Conservation (phyloP, 2,113 vertebrate genomes). For the Paraplagusia blochii region DNA sequence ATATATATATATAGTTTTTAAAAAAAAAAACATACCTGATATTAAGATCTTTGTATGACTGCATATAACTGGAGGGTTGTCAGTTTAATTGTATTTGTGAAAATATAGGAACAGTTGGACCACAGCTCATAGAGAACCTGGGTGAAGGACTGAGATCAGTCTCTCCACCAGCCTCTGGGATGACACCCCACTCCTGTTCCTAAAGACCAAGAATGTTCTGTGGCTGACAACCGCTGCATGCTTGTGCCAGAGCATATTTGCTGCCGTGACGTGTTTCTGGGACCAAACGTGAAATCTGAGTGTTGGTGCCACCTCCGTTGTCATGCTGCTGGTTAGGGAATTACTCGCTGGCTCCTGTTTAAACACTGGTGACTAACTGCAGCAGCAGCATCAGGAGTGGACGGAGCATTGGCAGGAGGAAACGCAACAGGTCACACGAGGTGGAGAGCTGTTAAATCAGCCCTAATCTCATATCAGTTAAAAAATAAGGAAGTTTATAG, state of each 20-base stretch:
- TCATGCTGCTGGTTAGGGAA: constrained; percentile 62
- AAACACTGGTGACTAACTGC: constrained; percentile 33
- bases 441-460: constrained; percentile 6
- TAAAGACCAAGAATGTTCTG: constrained; percentile 9
- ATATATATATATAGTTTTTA: no score
- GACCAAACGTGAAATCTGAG: constrained; percentile 63
- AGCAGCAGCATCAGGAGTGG: constrained; percentile 14
- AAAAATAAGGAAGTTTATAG: no score
- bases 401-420: constrained; percentile 15
- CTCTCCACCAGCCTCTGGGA: neutral
- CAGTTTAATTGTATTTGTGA: constrained; percentile 22
- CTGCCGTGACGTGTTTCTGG: constrained; percentile 23
- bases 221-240: constrained; percentile 50
- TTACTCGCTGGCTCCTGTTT: constrained; percentile 50
- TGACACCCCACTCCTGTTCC: constrained; percentile 11
- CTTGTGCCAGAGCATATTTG: constrained; percentile 56
- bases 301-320: constrained; percentile 47
- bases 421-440: constrained; percentile 21
- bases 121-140: no score
- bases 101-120: neutral
- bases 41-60: no score
- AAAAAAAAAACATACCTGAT: no score
- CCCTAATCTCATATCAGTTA: constrained; percentile 7
- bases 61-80: constrained; percentile 32
- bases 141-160: no score